A percentile compares a stretch with the other conserved stretches of the same genome.
Conservation (phyloP, 2,797 vertebrate species). For the Platyrinchus mystaceus region DNA sequence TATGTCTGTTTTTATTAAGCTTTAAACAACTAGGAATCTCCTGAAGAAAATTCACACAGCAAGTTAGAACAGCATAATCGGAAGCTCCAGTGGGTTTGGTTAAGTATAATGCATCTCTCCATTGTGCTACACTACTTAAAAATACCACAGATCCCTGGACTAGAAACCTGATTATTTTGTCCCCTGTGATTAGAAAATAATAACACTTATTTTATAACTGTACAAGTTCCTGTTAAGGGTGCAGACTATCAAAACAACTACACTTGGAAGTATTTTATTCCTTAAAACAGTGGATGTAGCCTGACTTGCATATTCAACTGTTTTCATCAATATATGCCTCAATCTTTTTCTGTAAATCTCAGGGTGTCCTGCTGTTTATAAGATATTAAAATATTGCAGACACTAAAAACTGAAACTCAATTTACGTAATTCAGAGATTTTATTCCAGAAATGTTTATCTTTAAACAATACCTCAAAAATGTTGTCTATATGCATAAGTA, state of each 20-base stretch:
- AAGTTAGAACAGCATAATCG: conserved; percentile 47
- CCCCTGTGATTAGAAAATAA: neutral
- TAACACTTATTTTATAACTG: conserved; percentile 10
- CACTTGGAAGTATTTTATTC: neutral
- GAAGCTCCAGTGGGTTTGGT: conserved; percentile 34
- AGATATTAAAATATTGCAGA: neutral
- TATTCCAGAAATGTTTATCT: neutral
- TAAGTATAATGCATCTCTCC: conserved; percentile 36
- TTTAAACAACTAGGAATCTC: neutral
- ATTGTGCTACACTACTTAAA: conserved; percentile 16
- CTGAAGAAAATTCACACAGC: conserved; percentile 14
- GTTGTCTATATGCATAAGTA: neutral
- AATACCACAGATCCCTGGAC: neutral
- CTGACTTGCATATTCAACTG: neutral
- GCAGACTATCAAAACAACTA: neutral
- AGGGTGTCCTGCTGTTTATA: neutral
- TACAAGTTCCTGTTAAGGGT: neutral
- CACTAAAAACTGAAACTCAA: neutral
- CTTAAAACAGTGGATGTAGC: neutral
- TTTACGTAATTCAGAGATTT: neutral
- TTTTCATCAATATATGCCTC: neutral
- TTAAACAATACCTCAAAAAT: neutral
- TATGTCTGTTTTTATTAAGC: neutral
- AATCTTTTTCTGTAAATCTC: neutral
- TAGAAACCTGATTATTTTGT: neutral